Evolutionary conservation across 2,113 vertebrate genomes (phyloP), one percentile per base, ranked within the genome.

Genomic region (human): DNA sequence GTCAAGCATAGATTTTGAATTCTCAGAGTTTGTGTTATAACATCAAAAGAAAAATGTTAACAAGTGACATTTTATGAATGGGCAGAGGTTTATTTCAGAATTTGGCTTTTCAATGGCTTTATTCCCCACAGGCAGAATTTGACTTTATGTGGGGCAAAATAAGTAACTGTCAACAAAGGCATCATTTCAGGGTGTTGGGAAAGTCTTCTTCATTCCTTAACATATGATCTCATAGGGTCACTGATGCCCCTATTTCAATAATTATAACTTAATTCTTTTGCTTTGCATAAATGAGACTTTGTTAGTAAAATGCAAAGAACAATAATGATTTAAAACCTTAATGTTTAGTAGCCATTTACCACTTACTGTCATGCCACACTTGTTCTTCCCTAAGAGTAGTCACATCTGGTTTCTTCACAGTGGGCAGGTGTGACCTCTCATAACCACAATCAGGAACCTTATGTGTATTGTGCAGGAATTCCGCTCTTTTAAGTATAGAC

Each of bases 211-310:
- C 8, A 43, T 38, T 40, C 18, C 10, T 89, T 92, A 59, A 20
- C 22, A 27, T 59, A 43, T 18, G 52, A 45, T 30, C 25, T 23
- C 16, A 6, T 9, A 38, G 64, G 45, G 23, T 91, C 72, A 81
- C 1, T 59, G 48, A 66, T 52, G 73, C 22, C 48, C 43, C 11
- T 1, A 55, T 92, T 93, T 94, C 23, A 38, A 57, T 91, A 97
- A 93, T 64, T 93, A 78, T 14, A 32, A 57, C 18, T 90, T 84
- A 59, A 35, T 79, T 89, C 25, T 76, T 79, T 92, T 94, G 82
- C 64, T n/a, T 96, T 61, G 40, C 73, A 27, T 76, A 93, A 90
- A 86, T 73, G 72, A 96, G 43, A 59, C 50, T 91, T 96, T 84
- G 30, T 81, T 93, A 50, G 79, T 94, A 78, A 78, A 80, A 92